Percentiles rank a stretch among this genome's conserved stretches.
These are phyloP conservation scores for Notiomystis cincta DNA, from an alignment of 2,113 vertebrate genomes.

Conservation along the genomic window DNA sequence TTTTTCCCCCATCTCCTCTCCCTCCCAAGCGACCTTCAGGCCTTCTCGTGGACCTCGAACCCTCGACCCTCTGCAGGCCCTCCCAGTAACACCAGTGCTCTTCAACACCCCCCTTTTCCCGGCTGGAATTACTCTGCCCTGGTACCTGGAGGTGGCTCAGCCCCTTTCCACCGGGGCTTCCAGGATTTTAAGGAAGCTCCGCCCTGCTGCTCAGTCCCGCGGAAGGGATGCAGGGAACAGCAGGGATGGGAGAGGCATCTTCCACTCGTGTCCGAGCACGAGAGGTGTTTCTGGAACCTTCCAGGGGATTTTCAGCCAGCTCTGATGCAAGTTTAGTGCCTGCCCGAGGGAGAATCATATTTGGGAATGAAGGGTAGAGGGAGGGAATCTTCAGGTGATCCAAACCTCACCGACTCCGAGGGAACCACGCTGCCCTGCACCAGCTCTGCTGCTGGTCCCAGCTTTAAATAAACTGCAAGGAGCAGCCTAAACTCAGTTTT, in stretches of 20 bases:
- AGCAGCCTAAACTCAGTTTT: background rate
- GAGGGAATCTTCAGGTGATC: conserved; percentile 9
- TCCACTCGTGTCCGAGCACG: background rate
- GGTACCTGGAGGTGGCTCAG: background rate
- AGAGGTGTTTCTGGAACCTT: background rate
- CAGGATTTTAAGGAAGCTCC: background rate
- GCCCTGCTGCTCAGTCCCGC: background rate
- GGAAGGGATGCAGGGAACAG: background rate
- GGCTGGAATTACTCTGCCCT: background rate
- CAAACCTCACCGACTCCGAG: background rate
- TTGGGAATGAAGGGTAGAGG: background rate
- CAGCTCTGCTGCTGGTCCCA: background rate
- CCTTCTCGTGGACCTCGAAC: background rate
- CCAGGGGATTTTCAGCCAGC: background rate
- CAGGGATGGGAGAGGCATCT: background rate
- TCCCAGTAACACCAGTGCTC: fast-evolving
- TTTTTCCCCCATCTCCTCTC: background rate
- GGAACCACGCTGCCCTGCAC: background rate
- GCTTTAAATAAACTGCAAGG: background rate
- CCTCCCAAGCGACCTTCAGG: background rate
- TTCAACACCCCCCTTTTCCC: background rate
- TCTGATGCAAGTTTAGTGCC: background rate
- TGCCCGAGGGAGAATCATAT: conserved; percentile 22
- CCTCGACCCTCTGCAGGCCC: background rate
- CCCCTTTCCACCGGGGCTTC: background rate